phyloP scores from a whole-genome alignment of 1,140 invertebrate species.

The Microplitis mediator region DNA sequence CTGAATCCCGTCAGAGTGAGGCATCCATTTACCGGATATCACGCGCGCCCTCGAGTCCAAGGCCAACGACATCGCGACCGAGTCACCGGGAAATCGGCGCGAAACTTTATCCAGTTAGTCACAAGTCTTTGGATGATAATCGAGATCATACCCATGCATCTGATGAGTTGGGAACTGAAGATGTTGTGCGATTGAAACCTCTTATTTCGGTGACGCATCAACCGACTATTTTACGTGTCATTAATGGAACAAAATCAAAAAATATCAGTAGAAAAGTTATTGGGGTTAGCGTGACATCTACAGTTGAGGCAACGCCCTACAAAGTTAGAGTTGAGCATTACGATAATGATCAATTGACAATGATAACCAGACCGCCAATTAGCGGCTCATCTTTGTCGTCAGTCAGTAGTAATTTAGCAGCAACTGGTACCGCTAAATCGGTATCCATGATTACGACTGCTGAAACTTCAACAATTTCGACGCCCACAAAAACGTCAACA shows the following conservation, averaged over 20 bases:
- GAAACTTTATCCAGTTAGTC: slow-evolving; percentile 53
- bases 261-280: slow-evolving; percentile 53
- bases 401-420: background rate
- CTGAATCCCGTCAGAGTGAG: slow-evolving; percentile 54
- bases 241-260: slow-evolving; percentile 2
- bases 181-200: slow-evolving; percentile 23
- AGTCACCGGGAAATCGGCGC: slow-evolving; percentile 30
- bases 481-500: slow-evolving; percentile 17
- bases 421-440: background rate
- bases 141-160: slow-evolving; percentile 45
- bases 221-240: background rate
- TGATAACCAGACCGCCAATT: slow-evolving; percentile 23
- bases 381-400: background rate
- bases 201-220: slow-evolving; percentile 1
- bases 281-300: slow-evolving; percentile 57
- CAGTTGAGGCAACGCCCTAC: slow-evolving; percentile 58
- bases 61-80: slow-evolving; percentile 33
- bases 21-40: slow-evolving; percentile 56
- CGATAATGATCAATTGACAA: slow-evolving; percentile 33
- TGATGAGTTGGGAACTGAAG: slow-evolving; percentile 45
- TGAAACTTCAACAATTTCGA: slow-evolving; percentile 27
- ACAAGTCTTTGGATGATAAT: slow-evolving; percentile 47
- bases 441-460: slow-evolving; percentile 27
- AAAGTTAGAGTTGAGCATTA: slow-evolving; percentile 57
- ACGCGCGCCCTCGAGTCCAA: slow-evolving; percentile 42